phyloP scores from a whole-genome alignment of 2,113 vertebrate genomes.

The Campylomormyrus tamandua region DNA sequence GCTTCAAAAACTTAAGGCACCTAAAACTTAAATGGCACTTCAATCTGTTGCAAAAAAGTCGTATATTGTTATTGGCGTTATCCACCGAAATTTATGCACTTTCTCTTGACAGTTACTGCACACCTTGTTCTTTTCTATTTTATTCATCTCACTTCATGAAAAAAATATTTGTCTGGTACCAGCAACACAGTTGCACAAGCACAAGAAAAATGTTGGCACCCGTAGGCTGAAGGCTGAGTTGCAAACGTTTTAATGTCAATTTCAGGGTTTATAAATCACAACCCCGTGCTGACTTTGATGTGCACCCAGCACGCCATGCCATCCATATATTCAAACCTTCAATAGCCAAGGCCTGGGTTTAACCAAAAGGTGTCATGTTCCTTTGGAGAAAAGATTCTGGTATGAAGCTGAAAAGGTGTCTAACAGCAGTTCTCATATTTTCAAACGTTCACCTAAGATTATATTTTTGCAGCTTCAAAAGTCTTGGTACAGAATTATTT shows the following conservation, averaged over 20 bases:
- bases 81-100: background rate
- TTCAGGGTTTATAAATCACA: background rate
- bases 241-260: background rate
- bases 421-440: background rate
- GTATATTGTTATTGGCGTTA: background rate
- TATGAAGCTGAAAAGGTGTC: background rate
- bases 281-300: background rate
- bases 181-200: background rate
- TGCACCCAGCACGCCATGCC: background rate
- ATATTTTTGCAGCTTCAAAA: background rate
- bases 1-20: background rate
- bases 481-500: background rate
- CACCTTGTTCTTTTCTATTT: background rate
- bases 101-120: background rate
- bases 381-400: background rate
- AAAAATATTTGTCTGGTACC: background rate
- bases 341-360: background rate
- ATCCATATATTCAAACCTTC: background rate
- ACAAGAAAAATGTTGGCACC: background rate
- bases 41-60: background rate
- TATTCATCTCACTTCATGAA: background rate
- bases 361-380: background rate
- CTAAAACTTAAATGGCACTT: background rate
- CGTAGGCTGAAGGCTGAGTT: background rate
- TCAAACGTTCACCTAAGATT: background rate